phyloP scores from a whole-genome alignment of 1,140 invertebrate genomes.

The Mamestra configurata region DNA sequence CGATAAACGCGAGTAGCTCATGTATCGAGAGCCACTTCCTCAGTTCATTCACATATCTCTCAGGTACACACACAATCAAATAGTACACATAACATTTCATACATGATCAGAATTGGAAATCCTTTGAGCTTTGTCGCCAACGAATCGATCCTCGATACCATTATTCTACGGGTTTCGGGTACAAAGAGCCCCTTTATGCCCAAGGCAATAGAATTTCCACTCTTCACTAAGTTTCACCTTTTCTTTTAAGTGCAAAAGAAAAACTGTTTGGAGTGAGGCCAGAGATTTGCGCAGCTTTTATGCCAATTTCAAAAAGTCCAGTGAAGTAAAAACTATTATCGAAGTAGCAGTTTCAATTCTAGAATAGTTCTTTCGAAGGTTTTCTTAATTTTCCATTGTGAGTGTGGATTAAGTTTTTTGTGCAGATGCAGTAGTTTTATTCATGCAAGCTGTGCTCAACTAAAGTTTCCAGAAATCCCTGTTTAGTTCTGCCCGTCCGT shows the following conservation, averaged over 20 bases:
- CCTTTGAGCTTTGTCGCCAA: constrained; percentile 30
- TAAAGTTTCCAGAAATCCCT: too few relatives aligned
- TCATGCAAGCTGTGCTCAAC: too few relatives aligned
- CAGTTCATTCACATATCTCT: background rate
- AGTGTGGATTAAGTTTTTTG: background rate
- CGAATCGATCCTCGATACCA: constrained; percentile 47
- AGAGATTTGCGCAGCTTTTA: constrained; percentile 48
- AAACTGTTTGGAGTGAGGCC: constrained; percentile 40
- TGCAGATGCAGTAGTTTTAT: background rate
- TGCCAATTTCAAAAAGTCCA: constrained; percentile 45
- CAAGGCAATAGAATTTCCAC: constrained; percentile 46
- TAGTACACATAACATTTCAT: constrained; percentile 18
- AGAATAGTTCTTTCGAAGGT: constrained; percentile 12
- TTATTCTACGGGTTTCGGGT: constrained; percentile 45
- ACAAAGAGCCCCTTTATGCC: constrained; percentile 46
- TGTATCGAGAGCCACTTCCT: background rate
- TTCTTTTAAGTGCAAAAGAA: constrained; percentile 48
- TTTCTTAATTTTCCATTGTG: constrained; percentile 24
- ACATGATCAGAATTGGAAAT: constrained; percentile 41
- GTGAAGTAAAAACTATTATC: constrained; percentile 41
- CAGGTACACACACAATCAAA: constrained; percentile 7
- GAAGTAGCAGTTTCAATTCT: constrained; percentile 16
- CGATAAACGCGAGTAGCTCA: background rate
- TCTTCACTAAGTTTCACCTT: constrained; percentile 47
- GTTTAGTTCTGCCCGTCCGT: too few relatives aligned